Evolutionary conservation across 2,797 vertebrate species (phyloP).

Genomic region (Trichosurus vulpecula): DNA sequence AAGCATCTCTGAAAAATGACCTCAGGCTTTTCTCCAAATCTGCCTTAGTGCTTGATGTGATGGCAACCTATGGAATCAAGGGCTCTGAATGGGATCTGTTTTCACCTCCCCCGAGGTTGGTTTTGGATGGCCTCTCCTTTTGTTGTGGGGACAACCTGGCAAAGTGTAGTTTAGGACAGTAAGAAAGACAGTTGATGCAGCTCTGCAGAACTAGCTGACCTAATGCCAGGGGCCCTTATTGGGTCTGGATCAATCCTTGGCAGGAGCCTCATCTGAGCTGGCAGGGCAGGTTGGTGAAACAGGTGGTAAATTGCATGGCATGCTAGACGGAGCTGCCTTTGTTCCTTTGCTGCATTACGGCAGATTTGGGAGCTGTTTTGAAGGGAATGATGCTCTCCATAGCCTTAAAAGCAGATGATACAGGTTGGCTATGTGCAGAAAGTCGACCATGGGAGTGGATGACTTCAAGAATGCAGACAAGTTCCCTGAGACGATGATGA

Average conservation of each 20-base stretch:
- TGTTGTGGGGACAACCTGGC: neutral
- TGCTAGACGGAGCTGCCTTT: accelerated
- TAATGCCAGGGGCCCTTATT: neutral
- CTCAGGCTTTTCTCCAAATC: neutral
- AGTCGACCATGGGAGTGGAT: neutral
- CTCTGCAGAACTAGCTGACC: neutral
- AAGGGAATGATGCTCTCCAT: neutral
- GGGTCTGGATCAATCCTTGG: neutral
- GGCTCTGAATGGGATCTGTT: neutral
- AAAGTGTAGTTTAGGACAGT: too few relatives aligned
- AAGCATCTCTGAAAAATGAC: neutral
- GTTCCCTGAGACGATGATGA: neutral
- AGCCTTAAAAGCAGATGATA: neutral
- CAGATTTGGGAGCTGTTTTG: neutral
- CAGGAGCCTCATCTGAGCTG: neutral
- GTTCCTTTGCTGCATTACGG: accelerated
- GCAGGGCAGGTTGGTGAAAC: neutral
- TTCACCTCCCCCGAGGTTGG: neutral
- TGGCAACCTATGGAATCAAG: neutral
- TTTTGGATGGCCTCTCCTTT: neutral
- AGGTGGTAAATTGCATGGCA: neutral
- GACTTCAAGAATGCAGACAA: neutral
- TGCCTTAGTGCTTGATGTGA: neutral
- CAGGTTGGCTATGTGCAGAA: neutral
- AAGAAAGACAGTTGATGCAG: neutral